A percentile compares a stretch with the other conserved stretches of the same genome.
These are phyloP conservation scores for Amitus sp. DNA, from an alignment of 2,888 invertebrate genomes.

Conservation along the genomic window DNA sequence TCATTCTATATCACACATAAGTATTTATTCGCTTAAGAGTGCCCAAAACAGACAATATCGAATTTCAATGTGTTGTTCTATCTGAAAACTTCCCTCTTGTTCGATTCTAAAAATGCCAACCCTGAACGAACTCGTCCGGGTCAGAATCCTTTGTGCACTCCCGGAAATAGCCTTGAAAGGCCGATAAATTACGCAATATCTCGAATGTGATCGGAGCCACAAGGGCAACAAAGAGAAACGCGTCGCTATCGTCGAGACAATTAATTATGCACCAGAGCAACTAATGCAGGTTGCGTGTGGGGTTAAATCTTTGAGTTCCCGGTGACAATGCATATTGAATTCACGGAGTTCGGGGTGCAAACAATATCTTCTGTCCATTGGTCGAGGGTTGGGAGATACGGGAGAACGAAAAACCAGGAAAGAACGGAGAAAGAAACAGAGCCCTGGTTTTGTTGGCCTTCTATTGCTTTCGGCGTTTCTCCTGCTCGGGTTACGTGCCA, in stretches of 20 bases:
- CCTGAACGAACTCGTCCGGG: too few species aligned
- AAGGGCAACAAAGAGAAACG: constrained; percentile 23
- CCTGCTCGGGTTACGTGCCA: constrained; percentile 33
- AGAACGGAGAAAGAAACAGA: neutral
- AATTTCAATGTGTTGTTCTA: too few species aligned
- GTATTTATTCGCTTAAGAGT: too few species aligned
- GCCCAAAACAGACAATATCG: too few species aligned
- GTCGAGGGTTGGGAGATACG: constrained; percentile 16
- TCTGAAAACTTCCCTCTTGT: too few species aligned
- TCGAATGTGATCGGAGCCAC: constrained; percentile 25
- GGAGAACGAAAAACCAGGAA: too few species aligned
- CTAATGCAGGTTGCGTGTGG: constrained; percentile 17
- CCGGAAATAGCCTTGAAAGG: constrained; percentile 10
- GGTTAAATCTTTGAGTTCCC: constrained; percentile 19
- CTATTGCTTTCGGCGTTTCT: constrained; percentile 27
- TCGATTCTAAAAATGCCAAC: too few species aligned
- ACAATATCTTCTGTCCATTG: constrained; percentile 29
- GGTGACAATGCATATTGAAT: constrained; percentile 36
- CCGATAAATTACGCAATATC: constrained; percentile 19
- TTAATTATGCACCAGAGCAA: constrained; percentile 35
- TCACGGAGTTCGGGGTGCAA: constrained; percentile 22
- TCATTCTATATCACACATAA: too few species aligned
- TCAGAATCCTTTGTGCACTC: too few species aligned
- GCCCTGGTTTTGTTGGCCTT: constrained; percentile 23
- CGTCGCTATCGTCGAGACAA: constrained; percentile 33